Evolutionary conservation across 2,113 vertebrate genomes (phyloP).

Genomic region (Cranoglanis bouderius): DNA sequence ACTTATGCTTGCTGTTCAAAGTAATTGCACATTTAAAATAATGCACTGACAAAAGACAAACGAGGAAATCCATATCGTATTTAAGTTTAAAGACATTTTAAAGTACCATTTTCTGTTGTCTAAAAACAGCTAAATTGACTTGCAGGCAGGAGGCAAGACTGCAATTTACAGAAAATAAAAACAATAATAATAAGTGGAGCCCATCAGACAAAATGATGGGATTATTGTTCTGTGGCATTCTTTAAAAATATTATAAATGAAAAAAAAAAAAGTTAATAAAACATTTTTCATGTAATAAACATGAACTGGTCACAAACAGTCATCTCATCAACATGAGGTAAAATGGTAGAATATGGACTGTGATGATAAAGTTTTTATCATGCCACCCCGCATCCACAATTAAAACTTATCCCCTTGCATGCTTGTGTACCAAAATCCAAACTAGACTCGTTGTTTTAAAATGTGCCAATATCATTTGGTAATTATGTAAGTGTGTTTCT

Average conservation of each 20-base stretch:
- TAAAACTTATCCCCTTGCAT: background rate
- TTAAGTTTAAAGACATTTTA: slow-evolving; percentile 36
- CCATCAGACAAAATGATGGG: slow-evolving; percentile 15
- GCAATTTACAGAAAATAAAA: background rate
- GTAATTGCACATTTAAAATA: slow-evolving; percentile 45
- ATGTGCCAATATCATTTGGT: background rate
- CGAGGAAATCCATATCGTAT: slow-evolving; percentile 44
- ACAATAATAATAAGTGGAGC: background rate
- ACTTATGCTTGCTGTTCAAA: slow-evolving; percentile 37
- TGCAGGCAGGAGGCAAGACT: slow-evolving; percentile 2
- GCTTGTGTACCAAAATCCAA: background rate
- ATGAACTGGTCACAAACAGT: background rate
- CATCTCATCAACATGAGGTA: background rate
- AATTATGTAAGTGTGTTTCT: background rate
- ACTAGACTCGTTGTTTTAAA: background rate
- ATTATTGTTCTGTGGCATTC: background rate
- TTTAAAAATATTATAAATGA: background rate
- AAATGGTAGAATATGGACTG: background rate
- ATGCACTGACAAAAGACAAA: slow-evolving; percentile 47
- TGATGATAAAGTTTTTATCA: background rate
- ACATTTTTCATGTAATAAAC: background rate
- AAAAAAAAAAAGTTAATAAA: background rate
- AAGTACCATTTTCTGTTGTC: slow-evolving; percentile 36
- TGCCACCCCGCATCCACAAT: too few relatives aligned
- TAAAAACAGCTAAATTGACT: background rate